Evolutionary conservation across 2,888 invertebrate genomes (phyloP).

Genomic region (Neria commutata): DNA sequence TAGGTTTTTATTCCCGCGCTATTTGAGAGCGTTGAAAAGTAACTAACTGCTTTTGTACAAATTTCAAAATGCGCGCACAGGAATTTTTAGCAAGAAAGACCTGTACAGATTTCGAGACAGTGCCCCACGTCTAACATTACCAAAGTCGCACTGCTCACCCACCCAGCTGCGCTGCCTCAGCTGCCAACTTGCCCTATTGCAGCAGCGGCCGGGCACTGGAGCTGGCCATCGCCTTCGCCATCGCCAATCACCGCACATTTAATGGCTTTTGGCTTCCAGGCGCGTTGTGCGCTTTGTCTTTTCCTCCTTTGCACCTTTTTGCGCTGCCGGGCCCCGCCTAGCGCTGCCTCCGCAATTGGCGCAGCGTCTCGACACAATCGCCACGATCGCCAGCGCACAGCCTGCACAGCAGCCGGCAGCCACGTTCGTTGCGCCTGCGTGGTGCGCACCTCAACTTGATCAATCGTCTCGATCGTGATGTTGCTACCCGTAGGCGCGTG

Average conservation of each 20-base stretch:
- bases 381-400: too few relatives aligned
- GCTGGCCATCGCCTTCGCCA: not conserved
- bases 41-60: too few relatives aligned
- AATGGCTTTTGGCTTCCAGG: constrained; percentile 16
- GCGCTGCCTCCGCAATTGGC: not conserved
- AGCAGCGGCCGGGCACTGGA: too few relatives aligned
- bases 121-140: not conserved
- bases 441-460: constrained; percentile 16
- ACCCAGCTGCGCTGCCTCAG: not conserved
- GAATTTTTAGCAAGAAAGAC: too few relatives aligned
- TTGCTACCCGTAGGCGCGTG: constrained; percentile 51
- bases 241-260: constrained; percentile 14
- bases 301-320: not conserved
- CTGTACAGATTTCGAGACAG: too few relatives aligned
- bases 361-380: too few relatives aligned
- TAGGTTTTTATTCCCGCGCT: too few relatives aligned
- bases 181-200: too few relatives aligned
- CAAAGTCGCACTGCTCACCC: not conserved
- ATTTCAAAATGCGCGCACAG: too few relatives aligned
- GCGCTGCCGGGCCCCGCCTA: not conserved
- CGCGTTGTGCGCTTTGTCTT: not conserved
- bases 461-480: constrained; percentile 35
- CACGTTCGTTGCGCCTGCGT: not conserved
- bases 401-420: not conserved
- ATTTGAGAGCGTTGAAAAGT: too few relatives aligned